Conservation (phyloP, 2,113 vertebrate species). For the Gymnobelideus leadbeateri region DNA sequence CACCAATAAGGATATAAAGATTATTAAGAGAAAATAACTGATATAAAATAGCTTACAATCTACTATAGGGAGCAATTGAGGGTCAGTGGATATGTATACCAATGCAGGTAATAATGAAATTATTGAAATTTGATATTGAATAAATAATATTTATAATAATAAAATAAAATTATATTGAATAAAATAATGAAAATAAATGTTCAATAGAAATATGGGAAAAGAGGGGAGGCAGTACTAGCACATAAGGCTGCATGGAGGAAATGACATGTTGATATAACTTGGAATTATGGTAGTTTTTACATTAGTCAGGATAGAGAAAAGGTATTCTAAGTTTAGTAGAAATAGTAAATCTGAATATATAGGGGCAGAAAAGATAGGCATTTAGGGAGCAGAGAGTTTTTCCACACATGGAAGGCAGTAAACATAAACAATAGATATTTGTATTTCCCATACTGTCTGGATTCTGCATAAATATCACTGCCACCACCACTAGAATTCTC, state of each 20-base stretch:
- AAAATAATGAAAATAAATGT: not conserved
- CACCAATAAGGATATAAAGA: not conserved
- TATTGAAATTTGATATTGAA: too few species aligned
- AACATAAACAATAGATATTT: slow-evolving; percentile 21
- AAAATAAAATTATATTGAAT: too few species aligned
- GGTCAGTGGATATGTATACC: not conserved
- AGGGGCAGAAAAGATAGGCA: too few species aligned
- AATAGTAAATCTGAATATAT: too few species aligned
- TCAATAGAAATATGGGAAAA: not conserved
- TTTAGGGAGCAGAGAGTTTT: not conserved
- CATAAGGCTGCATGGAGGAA: too few species aligned
- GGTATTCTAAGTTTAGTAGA: too few species aligned
- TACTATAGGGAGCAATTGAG: not conserved
- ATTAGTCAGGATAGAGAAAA: too few species aligned
- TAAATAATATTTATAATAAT: too few species aligned
- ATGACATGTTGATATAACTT: too few species aligned
- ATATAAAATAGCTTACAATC: not conserved
- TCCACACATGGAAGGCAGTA: slow-evolving; percentile 37
- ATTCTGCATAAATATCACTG: not conserved
- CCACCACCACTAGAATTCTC: too few species aligned
- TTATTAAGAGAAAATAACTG: not conserved
- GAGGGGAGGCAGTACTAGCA: too few species aligned
- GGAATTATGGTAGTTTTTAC: too few species aligned
- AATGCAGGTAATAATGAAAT: not conserved
- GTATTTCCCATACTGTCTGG: slow-evolving; percentile 11